Evolutionary conservation across 2,888 invertebrate species (phyloP).

Genomic region (Chironomus riparius): DNA sequence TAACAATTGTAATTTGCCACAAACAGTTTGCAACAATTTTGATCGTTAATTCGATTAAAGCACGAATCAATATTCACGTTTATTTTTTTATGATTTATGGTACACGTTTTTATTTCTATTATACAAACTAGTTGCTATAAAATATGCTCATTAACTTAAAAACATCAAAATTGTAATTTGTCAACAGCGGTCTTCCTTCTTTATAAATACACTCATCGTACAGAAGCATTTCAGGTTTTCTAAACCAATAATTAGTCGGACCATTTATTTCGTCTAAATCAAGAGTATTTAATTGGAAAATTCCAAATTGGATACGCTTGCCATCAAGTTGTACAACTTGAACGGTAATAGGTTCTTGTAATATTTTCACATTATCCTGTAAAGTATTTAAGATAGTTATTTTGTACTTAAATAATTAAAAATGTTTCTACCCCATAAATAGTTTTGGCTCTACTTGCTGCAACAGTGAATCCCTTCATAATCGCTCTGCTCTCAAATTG

Average conservation of each 20-base stretch:
- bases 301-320: slow-evolving; percentile 65
- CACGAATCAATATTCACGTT: neutral
- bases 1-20: too few relatives aligned
- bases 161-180: slow-evolving; percentile 69
- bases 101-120: neutral
- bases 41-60: too few relatives aligned
- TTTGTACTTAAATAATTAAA: too few relatives aligned
- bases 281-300: slow-evolving; percentile 75
- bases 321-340: slow-evolving; percentile 80
- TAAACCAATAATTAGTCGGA: slow-evolving; percentile 73
- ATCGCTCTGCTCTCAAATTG: slow-evolving; percentile 63
- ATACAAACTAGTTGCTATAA: slow-evolving; percentile 51
- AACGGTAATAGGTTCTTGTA: slow-evolving; percentile 69
- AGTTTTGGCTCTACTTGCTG: neutral
- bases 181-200: slow-evolving; percentile 54
- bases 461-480: slow-evolving; percentile 35
- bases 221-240: slow-evolving; percentile 52
- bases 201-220: slow-evolving; percentile 58
- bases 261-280: slow-evolving; percentile 51
- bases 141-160: slow-evolving; percentile 70
- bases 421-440: neutral
- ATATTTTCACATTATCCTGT: slow-evolving; percentile 51
- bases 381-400: slow-evolving; percentile 29
- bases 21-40: too few relatives aligned
- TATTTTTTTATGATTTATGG: too few relatives aligned